Base-by-base conservation (phyloP, 2,888 invertebrate species). In the Stenodera caucasica region DNA sequence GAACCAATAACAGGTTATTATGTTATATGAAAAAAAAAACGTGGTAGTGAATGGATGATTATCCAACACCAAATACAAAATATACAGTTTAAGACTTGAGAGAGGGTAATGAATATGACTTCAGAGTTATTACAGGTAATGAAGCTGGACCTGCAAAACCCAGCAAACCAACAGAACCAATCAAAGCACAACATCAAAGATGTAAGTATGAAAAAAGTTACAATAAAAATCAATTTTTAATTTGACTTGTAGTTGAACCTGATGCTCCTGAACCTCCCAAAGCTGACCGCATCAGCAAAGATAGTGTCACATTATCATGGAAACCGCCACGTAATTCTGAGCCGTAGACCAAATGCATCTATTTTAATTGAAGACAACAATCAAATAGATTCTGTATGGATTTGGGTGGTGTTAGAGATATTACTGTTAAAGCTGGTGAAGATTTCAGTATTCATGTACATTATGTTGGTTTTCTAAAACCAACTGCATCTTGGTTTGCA, bases 111-210 rank as follows among this genome's bases (percentile, higher is more conserved):
- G 90, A 92, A 60, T 97, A 96, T 77, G 96, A 98, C 80, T 98
- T 98, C 88, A 88, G 98, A 64, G 92, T 97, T 8, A 86, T 89
- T 61, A 99, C 98, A 40, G 92, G 98, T 37, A 99, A 99, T 80
- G 96, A 96, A 80, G 98, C 97, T 51, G 99, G 99, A 49, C 94
- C 95, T 53, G 97, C 98, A 54, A 93, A 94, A 80, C 98, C 98
- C 37, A 96, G 96, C 76, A 95, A 94, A 80, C 94, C 98, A 5
- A 96, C 97, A 5, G 95, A 95, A 76, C 89, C 94, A 6, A 92
- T 96, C 69, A 88, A 88, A 55, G 95, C 96, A 7, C 89, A 94
- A 76, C 90, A 92, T 58, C 95, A 94, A 80, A 86, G 92, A 75
- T 87, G 90, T 86, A 80, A 81, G 83, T 81, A 58, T 35, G 40